Base-by-base conservation (phyloP, 2,888 invertebrate genomes). In the Chymomyza procnemis region DNA sequence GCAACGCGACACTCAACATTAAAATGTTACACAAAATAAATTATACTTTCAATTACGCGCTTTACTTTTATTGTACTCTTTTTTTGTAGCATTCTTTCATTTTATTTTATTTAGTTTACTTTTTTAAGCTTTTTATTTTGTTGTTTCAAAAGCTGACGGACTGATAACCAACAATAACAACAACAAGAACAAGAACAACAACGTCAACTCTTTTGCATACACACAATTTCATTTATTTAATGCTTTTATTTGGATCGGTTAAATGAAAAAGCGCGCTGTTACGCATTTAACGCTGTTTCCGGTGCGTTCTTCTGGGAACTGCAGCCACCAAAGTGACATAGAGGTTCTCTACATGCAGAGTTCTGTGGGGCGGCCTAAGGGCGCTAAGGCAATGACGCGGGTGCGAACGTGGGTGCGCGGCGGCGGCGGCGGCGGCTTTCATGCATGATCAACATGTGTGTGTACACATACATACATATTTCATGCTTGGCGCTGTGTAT, bases 221-320 rank as follows among this genome's bases (percentile, higher is more conserved):
- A 76, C 68, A 85, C 82, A 81, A 79, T 81, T 78, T 66, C 68
- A 86, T 81, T 87, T 81, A 87, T 87, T 86, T 84, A 85, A 75
- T 84, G 67, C 68, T 73, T 75, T 74, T 74, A 76, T 86, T 84
- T 74, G 87, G 74, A 70, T 84, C 68, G 79, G 71, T 73, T 86
- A 73, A 87, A 81, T 81, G 85, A 74, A 81, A 81, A 81, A 81
- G 81, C 81, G 81, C 85, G 82, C 75, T 81, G 87, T 81, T 81
- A 81, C 87, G 87, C 87, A 86, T 86, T 86, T 86, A 86, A 86
- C 76, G 67, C 70, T 64, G 73, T 81, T 85, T 81, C 87, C 81
- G 85, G 81, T 71, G 74, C 61, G 65, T 48, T 60, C 34, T 41
- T 41, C 34, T 41, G 34, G 34, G 34, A 41, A 41, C 34, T 41